Evolutionary conservation across 2,888 invertebrate species (phyloP).

Genomic region (Hydroisotoma schaefferi): DNA sequence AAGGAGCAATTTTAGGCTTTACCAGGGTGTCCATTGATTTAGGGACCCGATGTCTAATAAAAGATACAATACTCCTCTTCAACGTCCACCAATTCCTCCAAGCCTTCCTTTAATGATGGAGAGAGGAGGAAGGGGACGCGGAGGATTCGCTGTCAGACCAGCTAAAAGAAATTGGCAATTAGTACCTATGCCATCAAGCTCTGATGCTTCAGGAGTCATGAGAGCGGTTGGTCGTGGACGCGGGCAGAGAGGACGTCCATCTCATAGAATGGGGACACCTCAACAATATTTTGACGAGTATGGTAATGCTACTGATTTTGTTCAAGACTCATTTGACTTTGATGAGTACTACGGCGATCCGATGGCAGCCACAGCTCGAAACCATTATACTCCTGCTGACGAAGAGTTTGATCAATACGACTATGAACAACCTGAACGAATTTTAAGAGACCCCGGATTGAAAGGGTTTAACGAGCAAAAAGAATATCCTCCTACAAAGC

Average conservation of each 20-base stretch:
- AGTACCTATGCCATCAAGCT: constrained; percentile 17
- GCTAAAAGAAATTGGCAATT: constrained; percentile 4
- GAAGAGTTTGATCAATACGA: constrained; percentile 1
- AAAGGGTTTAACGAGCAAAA: too few species aligned
- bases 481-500: background rate
- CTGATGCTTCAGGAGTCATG: constrained; percentile 8
- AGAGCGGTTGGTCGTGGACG: background rate
- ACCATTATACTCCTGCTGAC: background rate
- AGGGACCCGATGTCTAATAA: too few species aligned
- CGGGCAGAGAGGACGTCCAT: background rate
- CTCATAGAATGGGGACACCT: background rate
- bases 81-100: too few species aligned
- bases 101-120: too few species aligned
- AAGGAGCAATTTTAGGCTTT: too few species aligned
- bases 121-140: background rate
- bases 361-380: background rate
- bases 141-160: background rate
- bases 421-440: too few species aligned
- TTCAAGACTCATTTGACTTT: background rate
- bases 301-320: background rate
- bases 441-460: too few species aligned
- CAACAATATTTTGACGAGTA: background rate
- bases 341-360: constrained; percentile 11
- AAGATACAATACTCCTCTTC: too few species aligned
- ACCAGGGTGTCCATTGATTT: too few species aligned